phyloP scores from a whole-genome alignment of 2,113 vertebrate species.

The Suricata suricatta region DNA sequence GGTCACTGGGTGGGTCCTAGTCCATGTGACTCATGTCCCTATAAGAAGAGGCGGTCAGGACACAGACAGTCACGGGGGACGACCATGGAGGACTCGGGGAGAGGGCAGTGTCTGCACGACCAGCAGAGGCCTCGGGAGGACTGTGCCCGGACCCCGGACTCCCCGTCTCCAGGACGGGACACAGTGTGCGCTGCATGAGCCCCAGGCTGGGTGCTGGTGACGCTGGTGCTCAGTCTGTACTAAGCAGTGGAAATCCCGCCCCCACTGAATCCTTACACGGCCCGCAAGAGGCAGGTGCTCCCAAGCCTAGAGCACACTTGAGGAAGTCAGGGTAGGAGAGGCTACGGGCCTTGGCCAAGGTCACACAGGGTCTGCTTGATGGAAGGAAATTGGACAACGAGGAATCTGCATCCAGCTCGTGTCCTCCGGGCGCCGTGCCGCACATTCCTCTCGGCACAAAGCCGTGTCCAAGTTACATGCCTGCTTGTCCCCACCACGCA shows the following conservation, averaged over 20 bases:
- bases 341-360: background rate
- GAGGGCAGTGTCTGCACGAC: fast-evolving
- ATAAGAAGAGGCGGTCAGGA: background rate
- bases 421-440: fast-evolving
- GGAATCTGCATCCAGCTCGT: background rate
- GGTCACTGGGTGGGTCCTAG: background rate
- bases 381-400: background rate
- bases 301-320: fast-evolving
- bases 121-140: background rate
- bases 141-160: fast-evolving
- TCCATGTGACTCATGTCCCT: background rate
- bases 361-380: background rate
- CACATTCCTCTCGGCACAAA: background rate
- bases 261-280: background rate
- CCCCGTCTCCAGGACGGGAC: background rate
- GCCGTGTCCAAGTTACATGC: background rate
- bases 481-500: background rate
- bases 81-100: fast-evolving
- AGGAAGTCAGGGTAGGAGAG: background rate
- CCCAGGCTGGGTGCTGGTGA: background rate
- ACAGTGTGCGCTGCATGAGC: background rate
- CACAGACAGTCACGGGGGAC: background rate
- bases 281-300: background rate
- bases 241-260: background rate
- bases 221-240: background rate